Base-by-base conservation (phyloP, 2,888 invertebrate genomes). In the Xestia xanthographa region DNA sequence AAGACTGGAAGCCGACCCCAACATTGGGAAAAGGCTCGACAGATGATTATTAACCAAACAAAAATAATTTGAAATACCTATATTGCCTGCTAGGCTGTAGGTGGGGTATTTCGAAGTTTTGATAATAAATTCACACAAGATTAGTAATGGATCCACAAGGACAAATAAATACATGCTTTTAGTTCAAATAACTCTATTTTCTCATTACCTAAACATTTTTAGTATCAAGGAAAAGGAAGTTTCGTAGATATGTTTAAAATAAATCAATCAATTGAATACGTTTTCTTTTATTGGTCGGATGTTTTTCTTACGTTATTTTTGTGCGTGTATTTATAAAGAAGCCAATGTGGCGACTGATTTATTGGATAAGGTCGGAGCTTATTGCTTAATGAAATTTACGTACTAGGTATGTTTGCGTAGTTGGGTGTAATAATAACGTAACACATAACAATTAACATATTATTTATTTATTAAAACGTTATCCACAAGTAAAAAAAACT, bases 251-350 rank as follows among this genome's bases (percentile, higher is more conserved):
- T 70, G 63, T 66, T 34, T 56, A 53, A 75, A 56, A 86, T 87
- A 87, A 87, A 87, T 88, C 77, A 88, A 86, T 86, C 87, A 79
- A 38, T 74, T 38, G 20, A 41, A 66, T 66, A 75, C 80, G 41
- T 72, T 75, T 79, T 53, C 72, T 84, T 85, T 88, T 84, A 84
- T 83, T 83, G 80, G 78, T 84, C 69, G 84, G 87, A 79, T 81
- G 86, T 88, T 83, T 63, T 75, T 72, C 8, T 45, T 29, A 73
- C 66, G 70, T 76, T 75, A 63, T 72, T 72, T 73, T 72, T 73
- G 63, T 79, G 56, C 50, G 29, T 77, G 26, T 66, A 50, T 75
- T 65, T 73, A 75, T 67, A 20, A 66, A 56, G 67, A 78, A 78
- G 66, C 73, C 78, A 72, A 26, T 65, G 83, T 71, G 14, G 66